phyloP scores from a whole-genome alignment of 2,888 invertebrate species.

The Anarsia innoxiella region DNA sequence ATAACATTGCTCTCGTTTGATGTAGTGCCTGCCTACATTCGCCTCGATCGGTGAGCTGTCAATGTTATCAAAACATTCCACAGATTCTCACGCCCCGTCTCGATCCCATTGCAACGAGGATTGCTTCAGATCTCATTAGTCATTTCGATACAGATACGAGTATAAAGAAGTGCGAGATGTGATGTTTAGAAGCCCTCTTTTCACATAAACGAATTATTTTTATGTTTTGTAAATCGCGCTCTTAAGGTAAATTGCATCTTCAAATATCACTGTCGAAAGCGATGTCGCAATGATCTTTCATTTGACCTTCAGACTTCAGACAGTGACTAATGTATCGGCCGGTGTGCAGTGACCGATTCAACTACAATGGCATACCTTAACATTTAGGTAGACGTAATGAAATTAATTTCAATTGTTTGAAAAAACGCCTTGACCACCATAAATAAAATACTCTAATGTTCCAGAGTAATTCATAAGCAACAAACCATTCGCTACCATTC shows the following conservation, averaged over 20 bases:
- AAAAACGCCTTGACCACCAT: slow-evolving; percentile 10
- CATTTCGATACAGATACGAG: too few species aligned
- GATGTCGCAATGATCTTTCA: slow-evolving; percentile 5
- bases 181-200: too few species aligned
- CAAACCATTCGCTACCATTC: too few species aligned
- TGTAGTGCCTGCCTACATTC: slow-evolving; percentile 2
- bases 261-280: too few species aligned
- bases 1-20: slow-evolving; percentile 6
- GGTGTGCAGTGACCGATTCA: slow-evolving; percentile 1
- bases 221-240: too few species aligned
- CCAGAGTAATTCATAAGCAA: too few species aligned
- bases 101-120: slow-evolving; percentile 16
- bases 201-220: too few species aligned
- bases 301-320: slow-evolving; percentile 3
- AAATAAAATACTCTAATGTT: not conserved
- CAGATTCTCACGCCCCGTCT: slow-evolving; percentile 40
- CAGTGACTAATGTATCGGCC: slow-evolving; percentile 5
- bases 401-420: too few species aligned
- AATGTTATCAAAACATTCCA: slow-evolving; percentile 51
- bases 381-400: slow-evolving; percentile 2
- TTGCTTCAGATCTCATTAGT: slow-evolving; percentile 7
- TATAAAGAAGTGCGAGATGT: too few species aligned
- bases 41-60: slow-evolving; percentile 12
- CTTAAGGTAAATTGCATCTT: too few species aligned
- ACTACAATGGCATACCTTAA: slow-evolving; percentile 3